Evolutionary conservation across 1,140 invertebrate genomes (phyloP).

Genomic region (Atta cephalotes): DNA sequence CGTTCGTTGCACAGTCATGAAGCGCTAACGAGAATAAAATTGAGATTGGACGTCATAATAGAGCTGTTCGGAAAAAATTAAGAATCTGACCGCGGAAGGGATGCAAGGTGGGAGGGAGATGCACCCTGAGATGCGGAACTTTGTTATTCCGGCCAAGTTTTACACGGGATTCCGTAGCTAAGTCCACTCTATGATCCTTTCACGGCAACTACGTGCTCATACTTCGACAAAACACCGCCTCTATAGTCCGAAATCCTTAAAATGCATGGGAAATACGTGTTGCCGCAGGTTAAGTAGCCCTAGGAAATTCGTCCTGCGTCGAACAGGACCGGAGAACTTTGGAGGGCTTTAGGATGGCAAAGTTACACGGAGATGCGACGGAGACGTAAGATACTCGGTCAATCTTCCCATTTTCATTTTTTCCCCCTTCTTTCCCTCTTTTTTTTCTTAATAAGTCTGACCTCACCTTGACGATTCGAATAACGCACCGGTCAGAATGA

Average conservation of each 20-base stretch:
- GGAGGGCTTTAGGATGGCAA: conserved; percentile 44
- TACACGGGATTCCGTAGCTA: conserved; percentile 84
- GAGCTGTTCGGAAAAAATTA: conserved; percentile 26
- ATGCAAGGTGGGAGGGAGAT: not conserved
- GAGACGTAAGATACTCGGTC: conserved; percentile 43
- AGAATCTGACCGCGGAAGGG: conserved; percentile 21
- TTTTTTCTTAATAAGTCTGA: not conserved
- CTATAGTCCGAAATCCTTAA: conserved; percentile 85
- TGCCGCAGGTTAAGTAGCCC: conserved; percentile 79
- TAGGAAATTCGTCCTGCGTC: conserved; percentile 79
- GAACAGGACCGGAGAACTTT: conserved; percentile 65
- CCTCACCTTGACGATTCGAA: conserved; percentile 23
- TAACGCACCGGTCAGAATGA: conserved; percentile 26
- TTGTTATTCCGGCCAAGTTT: conserved; percentile 85
- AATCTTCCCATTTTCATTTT: conserved; percentile 14
- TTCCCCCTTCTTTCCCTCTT: not conserved
- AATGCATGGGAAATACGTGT: conserved; percentile 85
- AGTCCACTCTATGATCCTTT: conserved; percentile 86
- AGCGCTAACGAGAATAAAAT: conserved; percentile 43
- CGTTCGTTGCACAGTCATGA: not conserved
- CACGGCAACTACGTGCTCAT: conserved; percentile 85
- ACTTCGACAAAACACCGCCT: conserved; percentile 84
- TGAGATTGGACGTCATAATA: conserved; percentile 40
- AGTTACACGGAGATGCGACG: conserved; percentile 55
- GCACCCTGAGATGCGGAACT: conserved; percentile 76